Conservation (phyloP, 2,113 vertebrate species). For the Trematocara nigrifrons region DNA sequence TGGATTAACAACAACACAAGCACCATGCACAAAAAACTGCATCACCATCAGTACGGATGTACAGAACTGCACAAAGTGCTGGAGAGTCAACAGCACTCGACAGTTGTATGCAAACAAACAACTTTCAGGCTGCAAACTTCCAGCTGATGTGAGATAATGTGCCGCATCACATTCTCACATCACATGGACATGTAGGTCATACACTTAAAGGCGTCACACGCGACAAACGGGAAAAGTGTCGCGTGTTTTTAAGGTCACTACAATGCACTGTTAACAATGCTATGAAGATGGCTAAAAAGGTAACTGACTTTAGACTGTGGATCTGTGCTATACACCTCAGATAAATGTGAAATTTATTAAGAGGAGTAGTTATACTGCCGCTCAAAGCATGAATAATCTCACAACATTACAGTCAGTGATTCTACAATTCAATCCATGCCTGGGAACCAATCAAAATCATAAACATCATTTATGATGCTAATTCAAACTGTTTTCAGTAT, state of each 20-base stretch:
- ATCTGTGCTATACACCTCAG: neutral
- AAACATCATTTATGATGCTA: neutral
- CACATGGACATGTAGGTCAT: slow-evolving; percentile 53
- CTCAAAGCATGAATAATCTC: neutral
- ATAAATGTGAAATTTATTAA: neutral
- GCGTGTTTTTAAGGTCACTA: slow-evolving; percentile 49
- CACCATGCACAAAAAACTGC: slow-evolving; percentile 79
- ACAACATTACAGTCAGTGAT: neutral
- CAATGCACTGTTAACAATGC: neutral
- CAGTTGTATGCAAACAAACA: slow-evolving; percentile 76
- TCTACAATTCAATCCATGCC: neutral
- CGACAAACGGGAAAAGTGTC: slow-evolving; percentile 61
- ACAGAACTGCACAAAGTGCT: slow-evolving; percentile 71
- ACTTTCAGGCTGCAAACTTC: slow-evolving; percentile 78
- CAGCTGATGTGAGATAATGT: slow-evolving; percentile 85
- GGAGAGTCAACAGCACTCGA: slow-evolving; percentile 78
- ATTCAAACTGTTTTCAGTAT: neutral
- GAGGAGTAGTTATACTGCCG: neutral
- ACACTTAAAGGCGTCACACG: slow-evolving; percentile 50
- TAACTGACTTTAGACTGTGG: neutral
- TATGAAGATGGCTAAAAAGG: neutral
- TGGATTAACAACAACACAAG: slow-evolving; percentile 76
- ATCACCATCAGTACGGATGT: slow-evolving; percentile 59
- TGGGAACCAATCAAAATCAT: neutral
- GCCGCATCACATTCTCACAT: slow-evolving; percentile 83